Conservation (phyloP, 2,113 vertebrate genomes). For the Dipodomys spectabilis region DNA sequence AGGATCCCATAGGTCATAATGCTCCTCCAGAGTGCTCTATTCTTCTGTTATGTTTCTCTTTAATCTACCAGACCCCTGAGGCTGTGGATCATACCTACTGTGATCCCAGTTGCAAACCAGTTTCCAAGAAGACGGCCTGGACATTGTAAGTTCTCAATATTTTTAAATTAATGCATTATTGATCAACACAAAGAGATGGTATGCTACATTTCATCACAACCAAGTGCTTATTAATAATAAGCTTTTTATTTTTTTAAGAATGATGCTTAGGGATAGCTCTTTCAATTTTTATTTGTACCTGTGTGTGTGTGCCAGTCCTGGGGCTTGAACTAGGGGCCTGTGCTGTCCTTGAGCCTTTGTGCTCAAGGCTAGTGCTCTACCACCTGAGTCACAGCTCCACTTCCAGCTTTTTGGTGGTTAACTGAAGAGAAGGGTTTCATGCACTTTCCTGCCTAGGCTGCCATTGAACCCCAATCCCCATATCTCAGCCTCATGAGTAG, state of each 20-base stretch:
- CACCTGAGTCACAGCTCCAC: too few relatives aligned
- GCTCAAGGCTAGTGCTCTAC: too few relatives aligned
- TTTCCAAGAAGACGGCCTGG: neutral
- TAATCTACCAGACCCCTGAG: neutral
- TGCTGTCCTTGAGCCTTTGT: too few relatives aligned
- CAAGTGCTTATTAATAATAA: neutral
- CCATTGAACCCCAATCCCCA: too few relatives aligned
- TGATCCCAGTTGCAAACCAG: neutral
- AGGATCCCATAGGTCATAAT: neutral
- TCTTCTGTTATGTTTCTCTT: neutral
- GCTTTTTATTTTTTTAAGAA: neutral
- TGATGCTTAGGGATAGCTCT: neutral
- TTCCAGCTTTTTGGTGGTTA: too few relatives aligned
- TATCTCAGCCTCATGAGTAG: too few relatives aligned
- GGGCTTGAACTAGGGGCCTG: too few relatives aligned
- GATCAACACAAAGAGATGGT: neutral
- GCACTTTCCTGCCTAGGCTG: too few relatives aligned
- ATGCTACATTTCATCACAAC: neutral
- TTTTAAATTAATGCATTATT: constrained; percentile 26
- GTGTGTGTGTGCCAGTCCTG: too few relatives aligned
- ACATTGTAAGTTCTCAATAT: neutral
- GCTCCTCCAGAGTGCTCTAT: neutral
- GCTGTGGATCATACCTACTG: neutral
- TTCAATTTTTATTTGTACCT: neutral
- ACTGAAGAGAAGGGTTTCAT: too few relatives aligned